Base-by-base conservation (phyloP, 2,888 invertebrate species). In the Drosophila robusta region DNA sequence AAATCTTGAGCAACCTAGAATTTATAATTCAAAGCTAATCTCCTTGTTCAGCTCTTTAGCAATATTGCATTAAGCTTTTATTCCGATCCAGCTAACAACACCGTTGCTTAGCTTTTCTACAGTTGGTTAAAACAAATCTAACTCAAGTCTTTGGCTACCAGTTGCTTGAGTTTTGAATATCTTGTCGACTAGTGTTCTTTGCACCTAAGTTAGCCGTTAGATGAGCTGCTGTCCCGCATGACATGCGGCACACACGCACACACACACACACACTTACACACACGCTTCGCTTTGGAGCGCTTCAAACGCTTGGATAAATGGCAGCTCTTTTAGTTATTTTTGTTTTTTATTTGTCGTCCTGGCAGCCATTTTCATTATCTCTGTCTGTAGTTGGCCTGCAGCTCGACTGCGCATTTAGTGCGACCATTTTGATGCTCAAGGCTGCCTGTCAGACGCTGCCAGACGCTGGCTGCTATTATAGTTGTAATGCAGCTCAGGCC, bases 301-400 rank as follows among this genome's bases (percentile, higher is more conserved):
- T 60, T 62, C 62, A 70, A 84, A 67, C 65, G 52, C 75, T 67
- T 62, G 52, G 70, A 69, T 84, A 84, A 80, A 80, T 84, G 79
- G 79, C 79, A 69, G 71, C 55, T 24, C 32, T 38, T 62, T 34
- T 8, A n/a, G 8, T 46, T 36, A 7, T 49, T n/a, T 11, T 16
- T 4, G 24, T 32, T 56, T 38, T 47, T 18, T 18, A 18, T 18
- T 18, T 18, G 18, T 18, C 39, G n/a, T 41, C 26, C 64, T 46
- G 47, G 41, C 62, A 72, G 67, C 72, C 68, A 69, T 82, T 71
- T 82, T 79, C 82, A 82, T 81, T 86, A 79, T 86, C 69, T 68
- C 45, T 60, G 65, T 69, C 46, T 77, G 57, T 61, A 50, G 55
- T 34, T 26, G 39, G 45, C 41, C 63, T 63, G 58, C 60, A 64